Evolutionary conservation across 2,888 invertebrate genomes (phyloP).

Genomic region (Campopleginae sp.): DNA sequence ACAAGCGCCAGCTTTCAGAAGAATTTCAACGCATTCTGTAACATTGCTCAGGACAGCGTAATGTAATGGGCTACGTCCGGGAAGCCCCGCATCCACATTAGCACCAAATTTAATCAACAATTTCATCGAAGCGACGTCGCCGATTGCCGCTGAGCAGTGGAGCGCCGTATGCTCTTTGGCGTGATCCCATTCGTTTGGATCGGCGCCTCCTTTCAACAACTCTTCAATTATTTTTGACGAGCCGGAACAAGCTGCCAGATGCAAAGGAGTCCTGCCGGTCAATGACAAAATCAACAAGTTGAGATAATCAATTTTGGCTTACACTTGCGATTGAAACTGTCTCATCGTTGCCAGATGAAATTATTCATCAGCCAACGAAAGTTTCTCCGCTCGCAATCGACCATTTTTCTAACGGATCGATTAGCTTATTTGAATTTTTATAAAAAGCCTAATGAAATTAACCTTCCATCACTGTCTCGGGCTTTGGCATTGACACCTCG

Average conservation of each 20-base stretch:
- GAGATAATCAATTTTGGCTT: background rate
- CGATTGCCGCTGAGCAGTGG: slow-evolving; percentile 91
- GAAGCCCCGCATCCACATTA: slow-evolving; percentile 90
- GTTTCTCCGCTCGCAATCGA: background rate
- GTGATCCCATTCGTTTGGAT: slow-evolving; percentile 90
- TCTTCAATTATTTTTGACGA: slow-evolving; percentile 89
- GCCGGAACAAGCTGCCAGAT: slow-evolving; percentile 92
- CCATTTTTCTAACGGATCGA: background rate
- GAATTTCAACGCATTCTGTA: slow-evolving; percentile 89
- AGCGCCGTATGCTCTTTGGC: slow-evolving; percentile 90
- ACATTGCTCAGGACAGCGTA: slow-evolving; percentile 93
- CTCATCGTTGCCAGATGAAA: background rate
- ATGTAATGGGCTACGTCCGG: slow-evolving; percentile 91
- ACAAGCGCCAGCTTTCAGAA: slow-evolving; percentile 91
- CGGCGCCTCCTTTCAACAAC: slow-evolving; percentile 89
- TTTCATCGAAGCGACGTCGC: slow-evolving; percentile 87
- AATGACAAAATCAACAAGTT: background rate
- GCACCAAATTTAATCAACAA: slow-evolving; percentile 90
- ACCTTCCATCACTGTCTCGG: slow-evolving; percentile 89
- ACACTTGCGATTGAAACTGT: background rate
- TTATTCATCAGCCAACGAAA: background rate
- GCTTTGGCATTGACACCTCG: slow-evolving; percentile 88
- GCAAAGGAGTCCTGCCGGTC: slow-evolving; percentile 87
- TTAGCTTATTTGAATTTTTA: background rate
- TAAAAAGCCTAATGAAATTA: slow-evolving; percentile 65